phyloP scores from a whole-genome alignment of 2,888 invertebrate genomes.

The Drosophila phalerata region DNA sequence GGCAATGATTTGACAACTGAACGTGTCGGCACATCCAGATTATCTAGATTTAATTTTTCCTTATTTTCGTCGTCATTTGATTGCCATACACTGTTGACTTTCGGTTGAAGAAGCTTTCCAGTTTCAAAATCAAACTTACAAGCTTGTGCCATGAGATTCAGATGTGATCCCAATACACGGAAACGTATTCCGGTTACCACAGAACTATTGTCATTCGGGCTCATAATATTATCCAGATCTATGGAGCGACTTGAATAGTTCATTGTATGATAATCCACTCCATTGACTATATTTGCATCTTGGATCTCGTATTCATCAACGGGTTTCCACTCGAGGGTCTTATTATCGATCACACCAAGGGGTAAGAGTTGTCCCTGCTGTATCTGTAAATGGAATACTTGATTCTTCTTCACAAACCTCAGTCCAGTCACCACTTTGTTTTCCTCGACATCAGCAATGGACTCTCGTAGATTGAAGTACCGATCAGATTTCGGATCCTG shows the following conservation, averaged over 20 bases:
- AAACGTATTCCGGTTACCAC: conserved; percentile 92
- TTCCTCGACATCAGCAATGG: conserved; percentile 87
- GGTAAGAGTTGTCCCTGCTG: conserved; percentile 90
- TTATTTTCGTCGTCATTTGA: conserved; percentile 87
- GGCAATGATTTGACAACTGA: conserved; percentile 86
- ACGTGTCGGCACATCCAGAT: conserved; percentile 90
- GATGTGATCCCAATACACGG: conserved; percentile 91
- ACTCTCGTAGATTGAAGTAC: conserved; percentile 91
- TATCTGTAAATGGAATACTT: conserved; percentile 93
- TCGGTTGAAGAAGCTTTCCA: conserved; percentile 88
- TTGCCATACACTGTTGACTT: conserved; percentile 90
- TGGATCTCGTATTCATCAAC: conserved; percentile 88
- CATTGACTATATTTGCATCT: conserved; percentile 87
- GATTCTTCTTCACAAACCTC: conserved; percentile 90
- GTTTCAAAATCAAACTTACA: conserved; percentile 92
- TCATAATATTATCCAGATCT: conserved; percentile 92
- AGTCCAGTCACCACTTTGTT: conserved; percentile 93
- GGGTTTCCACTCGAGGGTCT: conserved; percentile 89
- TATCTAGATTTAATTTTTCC: conserved; percentile 87
- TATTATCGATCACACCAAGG: conserved; percentile 88
- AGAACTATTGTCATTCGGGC: conserved; percentile 87
- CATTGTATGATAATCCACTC: conserved; percentile 91
- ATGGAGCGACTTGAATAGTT: conserved; percentile 91
- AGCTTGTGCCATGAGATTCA: conserved; percentile 92
- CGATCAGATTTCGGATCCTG: conserved; percentile 90